Evolutionary conservation across 2,797 vertebrate species (phyloP), one percentile per base, ranked within the genome.

Genomic region (Austrolebias charrua): DNA sequence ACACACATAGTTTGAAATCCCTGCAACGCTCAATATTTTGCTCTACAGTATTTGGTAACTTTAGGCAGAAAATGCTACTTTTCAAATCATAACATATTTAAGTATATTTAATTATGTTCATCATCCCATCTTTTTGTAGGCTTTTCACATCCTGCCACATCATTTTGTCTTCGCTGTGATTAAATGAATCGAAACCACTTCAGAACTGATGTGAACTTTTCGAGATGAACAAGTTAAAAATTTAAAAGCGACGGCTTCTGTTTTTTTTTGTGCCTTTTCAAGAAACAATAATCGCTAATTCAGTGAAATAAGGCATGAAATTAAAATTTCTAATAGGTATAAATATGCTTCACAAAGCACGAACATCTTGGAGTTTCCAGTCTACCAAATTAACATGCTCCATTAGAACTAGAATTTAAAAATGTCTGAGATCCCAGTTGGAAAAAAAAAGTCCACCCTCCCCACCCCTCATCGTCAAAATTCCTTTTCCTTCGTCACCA

Each of bases 1-100:
- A 35, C 10, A 35, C n/a, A n/a, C 10, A 8, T 35, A 35, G 8
- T 33, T 77, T 28, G 48, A 53, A 61, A 24, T 40, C 15, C 48
- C 44, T 18, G 19, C 46, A 60, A 13, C 3, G 24, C 24, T 24
- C 24, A 24, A 24, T 24, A 24, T 24, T 24, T 31, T n/a, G 54
- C n/a, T n/a, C n/a, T 35, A 50, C 1, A n/a, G n/a, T 47, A 24
- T 19, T 33, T 7, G 14, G 28, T n/a, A n/a, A 46, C 6, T 31
- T 14, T 33, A 31, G 31, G 24, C 6, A 18, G 29, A 28, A 58
- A 46, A 46, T 46, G 6, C 45, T 2, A 5, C 16, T 18, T 43
- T 42, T 29, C 6, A 43, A n/a, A 56, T 43, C 13, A 48, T 9
- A 40, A 6, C 15, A 10, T 14, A 51, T 16, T 31, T 51, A 16